Evolutionary conservation across 2,113 vertebrate genomes (phyloP), one percentile per base, ranked within the genome.

Genomic region (Phrynosoma platyrhinos): DNA sequence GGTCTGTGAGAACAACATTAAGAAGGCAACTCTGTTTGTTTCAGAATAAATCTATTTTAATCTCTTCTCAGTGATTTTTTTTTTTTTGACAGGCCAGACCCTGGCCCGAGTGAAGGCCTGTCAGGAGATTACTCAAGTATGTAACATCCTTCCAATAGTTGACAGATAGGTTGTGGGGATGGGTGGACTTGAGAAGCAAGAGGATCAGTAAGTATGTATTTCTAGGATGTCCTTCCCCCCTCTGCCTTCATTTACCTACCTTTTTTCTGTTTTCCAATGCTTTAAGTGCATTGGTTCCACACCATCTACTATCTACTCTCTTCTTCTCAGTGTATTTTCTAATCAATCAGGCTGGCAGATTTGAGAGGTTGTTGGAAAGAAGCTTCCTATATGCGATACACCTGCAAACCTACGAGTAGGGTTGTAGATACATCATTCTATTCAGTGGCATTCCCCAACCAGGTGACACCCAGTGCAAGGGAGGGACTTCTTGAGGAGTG

Each of bases 1-100:
- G 18, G 77, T 76, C 25, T 30, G 9, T 36, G 27, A 52, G 30
- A 64, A 20, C 3, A 27, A 25, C 7, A 13, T 68, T 16, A 64
- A 74, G 53, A 5, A 66, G 2, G 52, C 71, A 68, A 82, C 6
- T 36, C 27, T 77, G 16, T 47, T 10, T 76, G 14, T 52, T 82
- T 82, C 23, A 71, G 87, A 71, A 69, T 32, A 66, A 66, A 88
- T 36, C 58, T 68, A 18, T n/a, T 53, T 83, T 68, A 83, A 36
- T n/a, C 30, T 78, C 21, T 21, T 58, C n/a, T 77, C 58, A 55
- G 42, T 77, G 81, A 88, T 88, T 83, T 77, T 83, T 69, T 72
- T 88, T 83, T 77, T 83, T 69, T 72, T 88, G 80, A 88, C 87
- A 83, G 80, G 72, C 42, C 72, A 83, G 64, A 66, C 32, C 72